Evolutionary conservation across 2,888 invertebrate species (phyloP), one percentile per base, ranked within the genome.

Genomic region (Polyommatus iphigenia): DNA sequence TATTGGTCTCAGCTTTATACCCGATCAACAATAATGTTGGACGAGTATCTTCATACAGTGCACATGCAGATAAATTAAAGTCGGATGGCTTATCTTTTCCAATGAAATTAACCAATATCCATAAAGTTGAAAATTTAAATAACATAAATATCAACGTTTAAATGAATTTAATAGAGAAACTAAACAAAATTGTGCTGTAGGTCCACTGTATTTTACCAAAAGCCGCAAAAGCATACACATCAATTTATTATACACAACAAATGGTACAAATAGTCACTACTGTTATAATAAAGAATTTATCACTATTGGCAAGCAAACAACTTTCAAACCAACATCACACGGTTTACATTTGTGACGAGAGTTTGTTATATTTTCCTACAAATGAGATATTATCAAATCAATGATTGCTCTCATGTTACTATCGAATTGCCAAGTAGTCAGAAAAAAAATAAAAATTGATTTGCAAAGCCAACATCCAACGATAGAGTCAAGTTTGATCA

Each of bases 401-500:
- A 78, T 62, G 81, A 80, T 77, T 81, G 82, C 79, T 75, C 46
- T 72, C 81, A 82, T 67, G 76, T 82, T 62, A 73, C 71, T 41
- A 79, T 79, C 29, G 79, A 79, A 75, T 76, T 83, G 50, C 82
- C 80, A n/a, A 80, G 41, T 57, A 78, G n/a, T 73, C 54, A 80
- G 5, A 79, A 73, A 72, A 57, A 18, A 36, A 5, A n/a, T n/a
- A 82, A 81, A 67, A 80, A 82, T 78, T 82, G 82, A 80, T 79
- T 79, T 62, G 80, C 76, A 20, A 20, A 80, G 29, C 24, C 24
- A 10, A 50, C 36, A 18, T 75, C 81, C 8, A 80, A 80, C 24
- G 77, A 82, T 75, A 80, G 32, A 57, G 41, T 83, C 71, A 77
- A 50, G 15, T 83, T 83, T 80, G 78, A 80, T 20, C 81, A 80